A percentile compares a stretch with the other conserved stretches of the same genome.
These are phyloP conservation scores for Crocuta crocuta DNA, from an alignment of 2,113 vertebrate species.

Conservation along the genomic window DNA sequence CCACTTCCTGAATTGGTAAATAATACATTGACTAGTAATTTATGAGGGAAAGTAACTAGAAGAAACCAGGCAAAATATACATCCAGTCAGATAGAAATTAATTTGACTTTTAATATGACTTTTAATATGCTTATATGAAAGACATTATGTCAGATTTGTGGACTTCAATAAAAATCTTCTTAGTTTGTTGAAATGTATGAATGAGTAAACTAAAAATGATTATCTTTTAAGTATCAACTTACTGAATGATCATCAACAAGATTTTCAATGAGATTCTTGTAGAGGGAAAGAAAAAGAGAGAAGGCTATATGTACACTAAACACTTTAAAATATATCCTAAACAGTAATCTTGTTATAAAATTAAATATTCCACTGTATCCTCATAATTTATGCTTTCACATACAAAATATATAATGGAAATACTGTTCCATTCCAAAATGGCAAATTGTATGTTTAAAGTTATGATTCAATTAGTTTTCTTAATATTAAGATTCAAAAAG, in stretches of 20 bases:
- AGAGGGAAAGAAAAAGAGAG: background rate
- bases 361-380: background rate
- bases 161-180: background rate
- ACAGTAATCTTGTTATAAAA: background rate
- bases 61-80: conserved; percentile 53
- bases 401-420: background rate
- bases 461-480: background rate
- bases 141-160: background rate
- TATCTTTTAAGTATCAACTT: background rate
- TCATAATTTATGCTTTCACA: background rate
- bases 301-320: background rate
- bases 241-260: background rate
- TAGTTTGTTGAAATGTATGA: conserved; percentile 18
- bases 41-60: conserved; percentile 43
- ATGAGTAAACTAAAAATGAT: background rate
- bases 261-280: background rate
- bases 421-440: background rate
- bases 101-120: background rate
- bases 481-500: background rate
- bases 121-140: background rate
- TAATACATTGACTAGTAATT: conserved; percentile 66
- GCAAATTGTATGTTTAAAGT: background rate
- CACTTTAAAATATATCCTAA: background rate
- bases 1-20: conserved; percentile 54
- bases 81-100: background rate